Evolutionary conservation across 2,113 vertebrate genomes (phyloP), one percentile per base, ranked within the genome.

Genomic region (Hypomesus transpacificus): DNA sequence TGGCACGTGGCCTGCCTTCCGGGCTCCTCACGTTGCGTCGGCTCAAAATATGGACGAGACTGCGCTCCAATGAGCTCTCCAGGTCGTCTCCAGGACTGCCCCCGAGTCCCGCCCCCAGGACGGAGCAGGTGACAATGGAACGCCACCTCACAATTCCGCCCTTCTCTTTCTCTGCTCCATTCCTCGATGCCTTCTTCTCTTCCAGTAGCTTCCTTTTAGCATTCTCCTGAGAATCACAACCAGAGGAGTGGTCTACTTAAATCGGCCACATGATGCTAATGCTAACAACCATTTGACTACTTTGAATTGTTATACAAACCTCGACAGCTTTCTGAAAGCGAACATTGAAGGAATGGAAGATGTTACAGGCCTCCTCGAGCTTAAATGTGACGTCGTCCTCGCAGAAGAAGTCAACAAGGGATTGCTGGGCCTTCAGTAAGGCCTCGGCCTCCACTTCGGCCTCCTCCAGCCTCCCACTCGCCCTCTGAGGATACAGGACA

Each of bases 311-410:
- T 18, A 9, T 16, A 13, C 54, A 39, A 14, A 72, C 70, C 70
- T 72, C 56, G 5, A 65, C 52, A 54, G 70, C 50, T 64, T 62
- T 72, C 24, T 72, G 70, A 59, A 69, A 69, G 28, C 68, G 56
- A 31, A 69, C 13, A 13, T 69, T 56, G 64, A 74, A 74, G 64
- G 62, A 58, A 14, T 67, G 53, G 24, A 74, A 74, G 20, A 68
- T 58, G 54, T 28, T 68, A 54, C 71, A 74, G 71, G 64, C 63
- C 63, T 74, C 71, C 64, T 74, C 71, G 20, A 74, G 71, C n/a
- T 74, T 74, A 22, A 74, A 74, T 1, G 63, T 60, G 26, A 22
- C n/a, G 14, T 57, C 31, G 24, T 74, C 71, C 54, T 74, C 71
- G 50, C 71, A 74, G 52, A 74, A 72, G 61, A 65, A 74, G 52